Conservation (phyloP, 35 echinoderm and acorn worm genomes). For the Apostichopus californicus region DNA sequence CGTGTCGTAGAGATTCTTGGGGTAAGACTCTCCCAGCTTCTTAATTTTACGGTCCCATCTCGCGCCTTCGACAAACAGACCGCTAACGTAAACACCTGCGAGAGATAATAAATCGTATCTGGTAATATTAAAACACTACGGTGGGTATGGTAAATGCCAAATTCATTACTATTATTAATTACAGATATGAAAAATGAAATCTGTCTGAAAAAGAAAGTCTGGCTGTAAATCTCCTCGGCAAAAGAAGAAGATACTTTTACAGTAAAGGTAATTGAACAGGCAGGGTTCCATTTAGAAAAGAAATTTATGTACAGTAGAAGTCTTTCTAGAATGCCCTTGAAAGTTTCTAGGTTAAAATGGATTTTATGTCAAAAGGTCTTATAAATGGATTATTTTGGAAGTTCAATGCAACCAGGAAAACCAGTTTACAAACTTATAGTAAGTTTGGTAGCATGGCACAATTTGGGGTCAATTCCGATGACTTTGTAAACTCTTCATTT, state of each 20-base stretch:
- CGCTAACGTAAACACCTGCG: constrained; percentile 88
- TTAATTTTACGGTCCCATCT: constrained; percentile 95
- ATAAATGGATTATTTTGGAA: no score
- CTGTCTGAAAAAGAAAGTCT: background rate
- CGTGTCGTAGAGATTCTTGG: constrained; percentile 88
- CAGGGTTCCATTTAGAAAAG: background rate
- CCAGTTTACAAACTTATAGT: no score
- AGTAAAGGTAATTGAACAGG: background rate
- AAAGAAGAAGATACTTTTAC: background rate
- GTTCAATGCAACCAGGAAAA: no score
- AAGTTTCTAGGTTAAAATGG: no score
- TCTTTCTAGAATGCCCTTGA: no score
- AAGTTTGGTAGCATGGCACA: no score
- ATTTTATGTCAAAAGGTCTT: no score
- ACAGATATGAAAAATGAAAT: background rate
- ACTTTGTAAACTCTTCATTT: no score
- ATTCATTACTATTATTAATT: background rate
- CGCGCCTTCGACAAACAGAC: constrained; percentile 90
- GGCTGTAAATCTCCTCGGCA: background rate
- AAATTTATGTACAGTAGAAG: no score
- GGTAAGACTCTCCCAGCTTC: constrained; percentile 82
- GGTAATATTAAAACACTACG: background rate
- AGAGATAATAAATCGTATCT: background rate
- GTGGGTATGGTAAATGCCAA: background rate
- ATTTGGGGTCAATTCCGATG: no score